phyloP scores from a whole-genome alignment of 1,140 invertebrate genomes.

The Helicoverpa armigera region DNA sequence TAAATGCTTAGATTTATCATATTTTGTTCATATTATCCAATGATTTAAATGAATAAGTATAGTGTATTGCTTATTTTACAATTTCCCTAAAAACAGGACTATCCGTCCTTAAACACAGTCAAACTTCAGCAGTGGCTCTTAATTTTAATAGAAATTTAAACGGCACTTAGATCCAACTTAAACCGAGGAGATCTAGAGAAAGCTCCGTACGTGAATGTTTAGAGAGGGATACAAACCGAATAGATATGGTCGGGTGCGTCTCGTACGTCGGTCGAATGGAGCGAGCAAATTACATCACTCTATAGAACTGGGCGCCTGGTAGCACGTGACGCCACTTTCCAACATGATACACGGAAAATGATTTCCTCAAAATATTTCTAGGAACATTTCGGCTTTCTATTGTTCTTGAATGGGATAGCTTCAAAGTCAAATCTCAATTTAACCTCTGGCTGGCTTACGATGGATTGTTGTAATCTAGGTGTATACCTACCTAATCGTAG shows the following conservation, averaged over 20 bases:
- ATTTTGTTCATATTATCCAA: too few species aligned
- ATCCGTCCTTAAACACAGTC: background rate
- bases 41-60: too few species aligned
- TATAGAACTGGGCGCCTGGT: slow-evolving; percentile 38
- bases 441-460: background rate
- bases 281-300: slow-evolving; percentile 49
- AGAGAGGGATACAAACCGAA: slow-evolving; percentile 50
- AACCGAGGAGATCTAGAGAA: slow-evolving; percentile 25
- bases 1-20: too few species aligned
- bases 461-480: background rate
- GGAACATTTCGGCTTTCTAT: background rate
- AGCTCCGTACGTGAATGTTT: slow-evolving; percentile 48
- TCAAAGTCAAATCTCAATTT: background rate
- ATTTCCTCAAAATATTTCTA: slow-evolving; percentile 1
- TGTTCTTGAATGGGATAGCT: background rate
- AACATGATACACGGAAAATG: slow-evolving; percentile 28
- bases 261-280: slow-evolving; percentile 46
- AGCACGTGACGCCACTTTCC: slow-evolving; percentile 28
- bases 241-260: slow-evolving; percentile 46
- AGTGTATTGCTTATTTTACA: too few species aligned
- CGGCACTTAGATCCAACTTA: background rate
- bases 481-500: too few species aligned
- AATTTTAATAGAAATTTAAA: slow-evolving; percentile 22
- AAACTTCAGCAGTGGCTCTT: background rate
- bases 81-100: too few species aligned